Evolutionary conservation across 1,140 invertebrate species (phyloP).

Genomic region (Caenorhabditis inopinata): DNA sequence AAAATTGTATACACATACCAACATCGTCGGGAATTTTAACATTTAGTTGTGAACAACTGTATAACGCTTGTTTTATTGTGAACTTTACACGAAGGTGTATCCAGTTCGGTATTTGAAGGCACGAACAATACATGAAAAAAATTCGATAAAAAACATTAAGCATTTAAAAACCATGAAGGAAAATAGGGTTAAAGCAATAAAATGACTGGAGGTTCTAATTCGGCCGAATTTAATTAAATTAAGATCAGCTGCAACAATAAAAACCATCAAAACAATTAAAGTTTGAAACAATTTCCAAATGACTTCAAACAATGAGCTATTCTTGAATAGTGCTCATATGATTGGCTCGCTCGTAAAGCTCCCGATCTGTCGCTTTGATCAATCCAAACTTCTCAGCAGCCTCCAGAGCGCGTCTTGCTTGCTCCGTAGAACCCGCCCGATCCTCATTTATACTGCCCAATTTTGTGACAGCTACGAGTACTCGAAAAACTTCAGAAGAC

Average conservation of each 20-base stretch:
- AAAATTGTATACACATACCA: too few species aligned
- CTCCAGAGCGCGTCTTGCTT: conserved; percentile 56
- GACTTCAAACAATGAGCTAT: background rate
- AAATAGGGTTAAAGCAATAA: background rate
- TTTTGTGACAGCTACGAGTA: conserved; percentile 64
- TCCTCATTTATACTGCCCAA: conserved; percentile 51
- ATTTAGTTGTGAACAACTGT: too few species aligned
- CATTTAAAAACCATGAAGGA: too few species aligned
- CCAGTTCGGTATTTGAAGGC: too few species aligned
- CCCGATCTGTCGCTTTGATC: conserved; percentile 62
- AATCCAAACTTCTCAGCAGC: conserved; percentile 58
- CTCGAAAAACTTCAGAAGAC: conserved; percentile 59
- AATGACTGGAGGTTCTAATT: background rate
- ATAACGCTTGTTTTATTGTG: too few species aligned
- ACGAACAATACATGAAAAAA: background rate
- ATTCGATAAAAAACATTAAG: too few species aligned
- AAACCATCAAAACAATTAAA: background rate
- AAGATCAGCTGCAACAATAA: background rate
- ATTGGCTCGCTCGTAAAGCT: conserved; percentile 46
- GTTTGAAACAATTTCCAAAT: background rate
- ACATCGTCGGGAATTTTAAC: too few species aligned
- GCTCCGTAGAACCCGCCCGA: conserved; percentile 49
- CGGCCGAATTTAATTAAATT: too few species aligned
- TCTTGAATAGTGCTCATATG: conserved; percentile 48
- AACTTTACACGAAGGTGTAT: too few species aligned